Evolutionary conservation across 1,140 invertebrate species (phyloP).

Genomic region (Pseudomyrmex cubaensis): DNA sequence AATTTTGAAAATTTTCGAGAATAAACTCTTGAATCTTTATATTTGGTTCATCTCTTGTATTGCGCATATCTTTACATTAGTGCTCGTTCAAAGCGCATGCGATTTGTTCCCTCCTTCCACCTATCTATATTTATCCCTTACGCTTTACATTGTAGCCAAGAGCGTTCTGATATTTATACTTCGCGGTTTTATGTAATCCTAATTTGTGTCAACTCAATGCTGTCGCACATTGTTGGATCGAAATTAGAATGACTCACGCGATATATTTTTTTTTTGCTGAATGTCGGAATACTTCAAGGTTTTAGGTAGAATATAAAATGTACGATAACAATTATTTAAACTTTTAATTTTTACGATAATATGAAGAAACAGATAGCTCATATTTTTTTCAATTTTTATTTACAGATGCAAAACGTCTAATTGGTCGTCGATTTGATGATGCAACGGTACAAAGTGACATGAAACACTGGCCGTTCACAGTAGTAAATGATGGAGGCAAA

Average conservation of each 20-base stretch:
- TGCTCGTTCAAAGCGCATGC: background rate
- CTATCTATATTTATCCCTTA: background rate
- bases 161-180: slow-evolving; percentile 2
- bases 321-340: background rate
- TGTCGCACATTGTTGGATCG: background rate
- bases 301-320: background rate
- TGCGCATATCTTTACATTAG: background rate
- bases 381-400: slow-evolving; percentile 15
- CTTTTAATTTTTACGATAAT: background rate
- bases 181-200: slow-evolving; percentile 40
- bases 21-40: background rate
- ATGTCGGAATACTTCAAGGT: background rate
- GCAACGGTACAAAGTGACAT: slow-evolving; percentile 90
- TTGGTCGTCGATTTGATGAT: slow-evolving; percentile 87
- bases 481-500: slow-evolving; percentile 88
- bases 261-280: background rate
- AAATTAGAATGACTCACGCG: slow-evolving; percentile 28
- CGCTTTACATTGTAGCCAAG: background rate
- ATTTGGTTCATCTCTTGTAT: slow-evolving; percentile 3
- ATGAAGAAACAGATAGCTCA: slow-evolving; percentile 31
- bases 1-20: background rate
- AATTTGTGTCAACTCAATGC: slow-evolving; percentile 35
- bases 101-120: background rate
- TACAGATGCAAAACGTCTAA: slow-evolving; percentile 84
- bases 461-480: slow-evolving; percentile 92